These are phyloP conservation scores for Drosophila subsilvestris DNA, from an alignment of 2,888 invertebrate species.

Conservation along the genomic window DNA sequence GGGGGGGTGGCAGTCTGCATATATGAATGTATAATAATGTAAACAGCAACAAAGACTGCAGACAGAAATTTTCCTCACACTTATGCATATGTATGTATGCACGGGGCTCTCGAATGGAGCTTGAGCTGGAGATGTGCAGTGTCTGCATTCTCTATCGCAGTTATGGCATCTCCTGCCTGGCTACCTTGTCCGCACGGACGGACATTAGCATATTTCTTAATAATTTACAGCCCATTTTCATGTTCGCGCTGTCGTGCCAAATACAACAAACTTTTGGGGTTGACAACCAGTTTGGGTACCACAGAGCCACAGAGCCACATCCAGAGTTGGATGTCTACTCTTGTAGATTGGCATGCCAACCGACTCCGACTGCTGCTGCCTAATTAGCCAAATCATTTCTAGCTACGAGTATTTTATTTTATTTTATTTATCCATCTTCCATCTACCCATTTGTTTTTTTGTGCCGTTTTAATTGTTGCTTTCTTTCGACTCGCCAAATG, in stretches of 20 bases:
- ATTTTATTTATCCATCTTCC: constrained; percentile 42
- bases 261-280: constrained; percentile 57
- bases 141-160: constrained; percentile 67
- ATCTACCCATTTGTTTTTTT: constrained; percentile 7
- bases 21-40: not conserved
- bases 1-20: not conserved
- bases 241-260: constrained; percentile 41
- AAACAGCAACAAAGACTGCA: not conserved
- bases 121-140: constrained; percentile 38
- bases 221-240: constrained; percentile 63
- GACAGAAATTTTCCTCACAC: constrained; percentile 30
- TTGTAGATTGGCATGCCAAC: constrained; percentile 45
- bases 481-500: constrained; percentile 55
- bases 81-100: constrained; percentile 62
- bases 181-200: constrained; percentile 16
- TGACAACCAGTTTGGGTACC: constrained; percentile 51
- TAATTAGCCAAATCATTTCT: constrained; percentile 74
- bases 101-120: not conserved
- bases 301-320: constrained; percentile 11
- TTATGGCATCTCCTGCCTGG: constrained; percentile 56
- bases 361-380: constrained; percentile 37
- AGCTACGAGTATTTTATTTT: constrained; percentile 32
- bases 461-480: constrained; percentile 72
- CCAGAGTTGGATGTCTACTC: constrained; percentile 43
- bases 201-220: constrained; percentile 73